Evolutionary conservation across 2,888 invertebrate species (phyloP).

Genomic region (Cerceris ruficornis): DNA sequence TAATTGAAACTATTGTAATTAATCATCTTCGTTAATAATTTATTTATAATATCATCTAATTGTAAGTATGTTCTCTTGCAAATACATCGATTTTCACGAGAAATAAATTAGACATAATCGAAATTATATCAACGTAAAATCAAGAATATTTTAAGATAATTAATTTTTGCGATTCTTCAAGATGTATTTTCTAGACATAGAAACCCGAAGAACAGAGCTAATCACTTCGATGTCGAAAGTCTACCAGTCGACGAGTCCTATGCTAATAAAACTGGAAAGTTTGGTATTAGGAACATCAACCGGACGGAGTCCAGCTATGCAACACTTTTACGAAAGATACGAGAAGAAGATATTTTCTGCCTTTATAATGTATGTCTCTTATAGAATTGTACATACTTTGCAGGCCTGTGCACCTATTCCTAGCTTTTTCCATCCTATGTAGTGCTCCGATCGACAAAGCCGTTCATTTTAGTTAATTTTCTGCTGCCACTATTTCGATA

Average conservation of each 20-base stretch:
- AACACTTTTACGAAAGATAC: slow-evolving; percentile 90
- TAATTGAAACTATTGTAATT: no score
- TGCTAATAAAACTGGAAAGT: slow-evolving; percentile 93
- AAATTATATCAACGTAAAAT: no score
- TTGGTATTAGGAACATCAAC: slow-evolving; percentile 91
- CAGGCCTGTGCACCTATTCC: background rate
- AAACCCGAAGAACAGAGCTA: slow-evolving; percentile 87
- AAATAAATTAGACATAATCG: no score
- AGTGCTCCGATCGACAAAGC: no score
- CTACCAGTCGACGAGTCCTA: slow-evolving; percentile 91
- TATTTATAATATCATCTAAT: no score
- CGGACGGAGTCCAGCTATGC: slow-evolving; percentile 89
- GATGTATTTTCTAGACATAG: slow-evolving; percentile 89
- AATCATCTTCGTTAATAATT: no score
- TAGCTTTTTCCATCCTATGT: background rate
- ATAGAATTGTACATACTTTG: background rate
- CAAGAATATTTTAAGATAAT: background rate
- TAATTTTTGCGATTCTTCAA: slow-evolving; percentile 69
- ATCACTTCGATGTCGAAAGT: slow-evolving; percentile 87
- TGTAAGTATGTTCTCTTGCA: no score
- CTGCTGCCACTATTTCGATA: no score
- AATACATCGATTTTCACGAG: no score
- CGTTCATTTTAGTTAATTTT: no score
- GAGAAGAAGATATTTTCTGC: slow-evolving; percentile 90
- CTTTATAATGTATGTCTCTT: slow-evolving; percentile 83